Evolutionary conservation across 2,113 vertebrate genomes (phyloP).

Genomic region (Mastomys natalensis): DNA sequence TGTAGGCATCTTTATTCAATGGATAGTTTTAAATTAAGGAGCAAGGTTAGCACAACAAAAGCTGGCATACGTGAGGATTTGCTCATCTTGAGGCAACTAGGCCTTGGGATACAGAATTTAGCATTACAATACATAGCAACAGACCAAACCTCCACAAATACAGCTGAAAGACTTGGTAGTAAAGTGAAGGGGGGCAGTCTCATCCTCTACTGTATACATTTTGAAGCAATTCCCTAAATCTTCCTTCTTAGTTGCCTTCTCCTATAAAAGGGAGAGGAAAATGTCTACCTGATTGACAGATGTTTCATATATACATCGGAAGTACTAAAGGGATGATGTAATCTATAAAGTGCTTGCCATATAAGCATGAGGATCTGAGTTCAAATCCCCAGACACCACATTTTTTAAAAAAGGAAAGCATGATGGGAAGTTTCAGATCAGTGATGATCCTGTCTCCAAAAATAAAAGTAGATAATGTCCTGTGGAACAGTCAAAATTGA

Average conservation of each 20-base stretch:
- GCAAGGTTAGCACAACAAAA: too few relatives aligned
- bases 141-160: too few relatives aligned
- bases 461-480: background rate
- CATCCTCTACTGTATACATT: background rate
- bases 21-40: too few relatives aligned
- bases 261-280: background rate
- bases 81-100: too few relatives aligned
- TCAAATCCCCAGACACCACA: background rate
- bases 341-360: background rate
- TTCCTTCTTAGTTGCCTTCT: background rate
- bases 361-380: background rate
- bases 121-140: too few relatives aligned
- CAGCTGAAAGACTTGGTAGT: background rate
- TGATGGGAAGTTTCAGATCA: background rate
- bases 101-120: too few relatives aligned
- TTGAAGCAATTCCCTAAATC: slow-evolving; percentile 18
- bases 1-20: too few relatives aligned
- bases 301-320: background rate
- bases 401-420: background rate
- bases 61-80: too few relatives aligned
- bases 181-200: background rate
- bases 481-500: background rate
- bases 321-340: rapidly evolving
- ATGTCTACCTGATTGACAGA: background rate
- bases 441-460: background rate